Percentiles rank a stretch among this genome's conserved stretches.
Evolutionary conservation across 2,888 invertebrate genomes (phyloP).

Genomic region (Maniola hyperantus): DNA sequence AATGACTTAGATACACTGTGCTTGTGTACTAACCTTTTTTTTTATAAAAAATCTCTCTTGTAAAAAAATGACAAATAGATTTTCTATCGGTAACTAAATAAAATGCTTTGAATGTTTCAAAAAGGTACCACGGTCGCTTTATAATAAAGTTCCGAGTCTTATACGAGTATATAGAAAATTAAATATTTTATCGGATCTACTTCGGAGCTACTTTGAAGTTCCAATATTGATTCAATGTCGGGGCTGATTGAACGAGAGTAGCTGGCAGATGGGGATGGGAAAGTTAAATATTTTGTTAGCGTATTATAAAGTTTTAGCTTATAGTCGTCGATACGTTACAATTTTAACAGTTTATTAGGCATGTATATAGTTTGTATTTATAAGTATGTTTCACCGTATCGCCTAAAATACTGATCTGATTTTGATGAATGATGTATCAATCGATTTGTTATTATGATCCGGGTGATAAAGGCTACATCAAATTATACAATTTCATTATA

Average conservation of each 20-base stretch:
- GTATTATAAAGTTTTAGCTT: slow-evolving; percentile 11
- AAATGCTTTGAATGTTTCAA: slow-evolving; percentile 4
- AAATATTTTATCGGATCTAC: slow-evolving; percentile 23
- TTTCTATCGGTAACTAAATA: slow-evolving; percentile 2
- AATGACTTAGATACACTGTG: no score
- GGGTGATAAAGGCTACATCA: no score
- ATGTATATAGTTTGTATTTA: background rate
- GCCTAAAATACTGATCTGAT: no score
- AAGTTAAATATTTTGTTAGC: slow-evolving; percentile 22
- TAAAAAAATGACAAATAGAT: background rate
- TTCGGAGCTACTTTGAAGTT: slow-evolving; percentile 21
- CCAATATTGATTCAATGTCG: slow-evolving; percentile 24
- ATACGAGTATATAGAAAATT: slow-evolving; percentile 9
- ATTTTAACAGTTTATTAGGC: no score
- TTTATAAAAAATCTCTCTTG: no score
- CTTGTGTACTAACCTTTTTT: no score
- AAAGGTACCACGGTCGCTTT: slow-evolving; percentile 2
- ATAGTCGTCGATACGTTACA: no score
- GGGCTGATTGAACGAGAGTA: slow-evolving; percentile 24
- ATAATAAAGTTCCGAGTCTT: background rate
- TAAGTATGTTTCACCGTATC: no score
- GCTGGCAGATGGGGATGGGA: slow-evolving; percentile 12
- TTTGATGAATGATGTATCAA: no score
- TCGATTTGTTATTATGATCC: no score
- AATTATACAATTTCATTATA: no score